These are phyloP conservation scores for Schizopygopsis malacanthus DNA, from an alignment of 2,797 vertebrate genomes.

Conservation along the genomic window DNA sequence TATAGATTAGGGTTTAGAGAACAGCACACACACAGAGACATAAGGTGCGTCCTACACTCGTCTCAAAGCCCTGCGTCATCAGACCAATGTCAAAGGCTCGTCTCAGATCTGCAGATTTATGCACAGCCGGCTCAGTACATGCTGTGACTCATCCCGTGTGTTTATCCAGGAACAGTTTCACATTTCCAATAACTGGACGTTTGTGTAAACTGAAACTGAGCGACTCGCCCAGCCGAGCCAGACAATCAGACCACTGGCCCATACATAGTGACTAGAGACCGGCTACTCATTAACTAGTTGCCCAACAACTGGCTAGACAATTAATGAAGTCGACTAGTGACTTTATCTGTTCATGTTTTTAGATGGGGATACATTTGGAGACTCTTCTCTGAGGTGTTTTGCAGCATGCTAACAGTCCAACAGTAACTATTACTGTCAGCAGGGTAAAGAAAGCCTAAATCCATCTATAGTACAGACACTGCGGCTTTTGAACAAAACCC, in stretches of 20 bases:
- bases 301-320: not conserved
- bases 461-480: not conserved
- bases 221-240: not conserved
- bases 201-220: not conserved
- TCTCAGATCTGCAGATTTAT: not conserved
- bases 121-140: not conserved
- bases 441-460: not conserved
- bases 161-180: not conserved
- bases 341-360: not conserved
- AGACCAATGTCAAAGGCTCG: not conserved
- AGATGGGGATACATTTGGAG: not conserved
- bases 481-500: not conserved
- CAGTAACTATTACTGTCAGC: not conserved
- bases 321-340: not conserved
- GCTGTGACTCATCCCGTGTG: not conserved
- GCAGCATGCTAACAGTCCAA: not conserved
- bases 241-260: not conserved
- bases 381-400: not conserved
- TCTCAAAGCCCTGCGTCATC: not conserved
- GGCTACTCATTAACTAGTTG: not conserved
- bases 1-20: constrained; percentile 27
- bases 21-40: not conserved
- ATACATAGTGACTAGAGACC: not conserved
- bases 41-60: not conserved
- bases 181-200: not conserved